These are phyloP conservation scores for Trachelus stipa DNA, from an alignment of 2,888 invertebrate species.

Conservation along the genomic window DNA sequence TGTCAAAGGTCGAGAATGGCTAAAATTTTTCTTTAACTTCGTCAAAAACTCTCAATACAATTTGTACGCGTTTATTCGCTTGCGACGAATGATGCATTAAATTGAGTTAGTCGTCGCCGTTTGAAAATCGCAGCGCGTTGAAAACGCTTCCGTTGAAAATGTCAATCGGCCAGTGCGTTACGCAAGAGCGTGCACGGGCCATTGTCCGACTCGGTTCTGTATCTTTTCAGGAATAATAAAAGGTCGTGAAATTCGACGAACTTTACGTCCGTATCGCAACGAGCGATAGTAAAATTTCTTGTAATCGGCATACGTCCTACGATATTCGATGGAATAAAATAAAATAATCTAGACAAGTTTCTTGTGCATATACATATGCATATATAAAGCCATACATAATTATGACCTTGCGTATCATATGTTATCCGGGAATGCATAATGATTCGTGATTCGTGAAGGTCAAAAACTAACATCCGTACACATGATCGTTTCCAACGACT, in stretches of 20 bases:
- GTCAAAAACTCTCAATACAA: too few relatives aligned
- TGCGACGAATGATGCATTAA: not conserved
- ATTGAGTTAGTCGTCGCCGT: not conserved
- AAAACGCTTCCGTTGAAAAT: slow-evolving; percentile 4
- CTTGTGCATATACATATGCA: not conserved
- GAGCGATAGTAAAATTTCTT: not conserved
- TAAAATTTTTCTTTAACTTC: not conserved
- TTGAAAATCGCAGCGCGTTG: not conserved
- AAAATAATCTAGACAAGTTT: not conserved
- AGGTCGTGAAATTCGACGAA: not conserved
- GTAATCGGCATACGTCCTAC: not conserved
- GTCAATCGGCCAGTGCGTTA: slow-evolving; percentile 6
- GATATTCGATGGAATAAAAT: not conserved
- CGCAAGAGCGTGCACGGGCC: not conserved
- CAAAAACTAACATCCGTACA: not conserved
- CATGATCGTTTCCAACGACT: not conserved
- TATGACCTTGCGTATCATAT: not conserved
- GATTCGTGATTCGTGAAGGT: not conserved
- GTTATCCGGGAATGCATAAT: not conserved
- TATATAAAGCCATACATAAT: not conserved
- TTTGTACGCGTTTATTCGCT: too few relatives aligned
- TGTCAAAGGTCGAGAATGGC: not conserved
- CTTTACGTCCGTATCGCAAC: not conserved
- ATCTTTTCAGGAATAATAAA: not conserved
- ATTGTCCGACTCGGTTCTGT: not conserved